Evolutionary conservation across 2,113 vertebrate genomes (phyloP), one percentile per base, ranked within the genome.

Genomic region (Misgurnus mizolepis): DNA sequence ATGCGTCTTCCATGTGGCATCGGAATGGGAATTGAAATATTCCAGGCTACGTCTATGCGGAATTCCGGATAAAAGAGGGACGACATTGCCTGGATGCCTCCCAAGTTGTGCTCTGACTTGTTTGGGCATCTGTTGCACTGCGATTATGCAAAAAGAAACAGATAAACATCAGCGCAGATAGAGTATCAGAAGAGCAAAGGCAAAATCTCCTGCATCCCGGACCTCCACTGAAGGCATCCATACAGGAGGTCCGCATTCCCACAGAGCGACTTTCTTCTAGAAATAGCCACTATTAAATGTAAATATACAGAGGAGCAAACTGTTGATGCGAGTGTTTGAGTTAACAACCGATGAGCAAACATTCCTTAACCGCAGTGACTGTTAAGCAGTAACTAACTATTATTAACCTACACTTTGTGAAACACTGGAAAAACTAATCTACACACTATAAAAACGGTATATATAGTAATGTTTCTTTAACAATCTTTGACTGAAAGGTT

Each of bases 91-190:
- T 11, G 47, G 74, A 77, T 41, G 62, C 47, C 47, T 77, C 74
- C 34, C 47, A 17, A 8, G 62, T 55, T 39, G 62, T 77, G 74
- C 74, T 77, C 61, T 41, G 74, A 77, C 74, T 40, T 77, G 74
- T 77, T 76, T 74, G 58, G 58, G 73, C 43, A 76, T 49, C 43
- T 62, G 43, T 76, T 76, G 74, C 17, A 6, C 74, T 76, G 27
- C 18, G 61, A 66, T 66, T 70, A 70, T 61, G 67, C 14, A 50
- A 80, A 64, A 53, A 64, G 41, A 45, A 71, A n/a, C 67, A 80
- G 78, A 80, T 71, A 80, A 80, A 71, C 56, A 71, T 80, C 67
- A 80, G 12, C n/a, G 47, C 58, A 71, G 76, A 78, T 41, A 47
- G 65, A 67, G 50, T 65, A 76, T 76, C 73, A 64, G 34, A 77